phyloP scores from a whole-genome alignment of 2,797 vertebrate genomes.

The Anas acuta region DNA sequence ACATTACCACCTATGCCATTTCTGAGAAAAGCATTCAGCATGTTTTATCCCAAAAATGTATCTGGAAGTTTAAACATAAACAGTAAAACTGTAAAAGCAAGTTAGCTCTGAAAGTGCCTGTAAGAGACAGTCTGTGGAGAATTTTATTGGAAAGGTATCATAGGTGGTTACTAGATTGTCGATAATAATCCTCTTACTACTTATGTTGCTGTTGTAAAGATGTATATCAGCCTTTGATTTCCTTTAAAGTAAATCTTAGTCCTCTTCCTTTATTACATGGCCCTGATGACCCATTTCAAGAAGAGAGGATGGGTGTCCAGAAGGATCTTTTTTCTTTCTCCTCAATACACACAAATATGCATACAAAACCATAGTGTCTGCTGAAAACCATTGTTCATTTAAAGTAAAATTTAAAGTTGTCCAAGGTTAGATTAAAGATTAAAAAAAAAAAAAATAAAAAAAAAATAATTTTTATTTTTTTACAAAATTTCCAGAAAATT shows the following conservation, averaged over 20 bases:
- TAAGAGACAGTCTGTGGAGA: neutral
- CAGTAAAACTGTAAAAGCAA: neutral
- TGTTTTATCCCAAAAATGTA: neutral
- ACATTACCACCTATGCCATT: neutral
- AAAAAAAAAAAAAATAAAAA: neutral
- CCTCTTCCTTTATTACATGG: neutral
- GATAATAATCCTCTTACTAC: neutral
- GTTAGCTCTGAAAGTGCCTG: neutral
- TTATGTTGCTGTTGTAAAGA: neutral
- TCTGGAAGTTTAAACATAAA: neutral
- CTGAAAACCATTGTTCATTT: neutral
- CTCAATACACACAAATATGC: neutral
- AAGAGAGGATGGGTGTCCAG: neutral
- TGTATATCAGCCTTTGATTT: neutral
- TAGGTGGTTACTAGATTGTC: neutral
- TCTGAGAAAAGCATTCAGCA: neutral
- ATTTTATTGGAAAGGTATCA: neutral
- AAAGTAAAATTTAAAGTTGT: neutral
- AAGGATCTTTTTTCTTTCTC: neutral
- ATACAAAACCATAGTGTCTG: neutral
- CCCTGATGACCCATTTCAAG: neutral
- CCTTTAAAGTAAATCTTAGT: neutral
- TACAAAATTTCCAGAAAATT: neutral
- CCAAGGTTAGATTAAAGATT: neutral
- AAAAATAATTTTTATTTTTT: neutral